Evolutionary conservation across 1,140 invertebrate species (phyloP), one percentile per base, ranked within the genome.

Genomic region (Atta cephalotes): DNA sequence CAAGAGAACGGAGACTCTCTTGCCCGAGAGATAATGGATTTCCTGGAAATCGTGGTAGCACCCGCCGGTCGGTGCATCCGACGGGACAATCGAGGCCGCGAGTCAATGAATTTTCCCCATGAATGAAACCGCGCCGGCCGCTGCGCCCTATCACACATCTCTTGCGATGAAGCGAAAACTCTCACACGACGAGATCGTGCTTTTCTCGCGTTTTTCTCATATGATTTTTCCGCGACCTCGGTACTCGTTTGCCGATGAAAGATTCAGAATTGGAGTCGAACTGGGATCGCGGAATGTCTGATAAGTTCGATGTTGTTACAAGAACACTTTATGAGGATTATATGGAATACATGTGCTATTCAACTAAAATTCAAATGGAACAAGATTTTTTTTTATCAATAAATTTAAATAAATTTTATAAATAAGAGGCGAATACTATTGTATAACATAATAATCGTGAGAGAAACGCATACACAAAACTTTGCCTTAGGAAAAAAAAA

Each of bases 31-130:
- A 87, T 87, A 87, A 87, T 63, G 72, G 68, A 72, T 87, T 87
- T 85, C 86, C 72, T 78, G 53, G 86, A 87, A 87, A 14, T 21
- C 51, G 63, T 60, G 31, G 74, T 51, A 21, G 53, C 58, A 3
- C 70, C 28, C 63, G 63, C 45, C 56, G 63, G 31, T 62, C 78
- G 80, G 68, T 82, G 80, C 70, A 79, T 70, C 49, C 60, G 78
- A 77, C 28, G 56, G 56, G 53, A 56, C 79, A 81, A 78, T 78
- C 70, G 71, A 60, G 87, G 86, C 81, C 79, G 74, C 87, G 86
- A 91, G 86, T 91, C 91, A 90, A 92, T 91, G 91, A 89, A 91
- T 76, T 91, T 92, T 91, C 63, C 86, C 65, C 68, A 90, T 92
- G 91, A 92, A 92, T 91, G 89, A 87, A 92, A 71, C 74, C 56